These are phyloP conservation scores for Epinotia brunnichana DNA, from an alignment of 2,888 invertebrate species.

Conservation along the genomic window DNA sequence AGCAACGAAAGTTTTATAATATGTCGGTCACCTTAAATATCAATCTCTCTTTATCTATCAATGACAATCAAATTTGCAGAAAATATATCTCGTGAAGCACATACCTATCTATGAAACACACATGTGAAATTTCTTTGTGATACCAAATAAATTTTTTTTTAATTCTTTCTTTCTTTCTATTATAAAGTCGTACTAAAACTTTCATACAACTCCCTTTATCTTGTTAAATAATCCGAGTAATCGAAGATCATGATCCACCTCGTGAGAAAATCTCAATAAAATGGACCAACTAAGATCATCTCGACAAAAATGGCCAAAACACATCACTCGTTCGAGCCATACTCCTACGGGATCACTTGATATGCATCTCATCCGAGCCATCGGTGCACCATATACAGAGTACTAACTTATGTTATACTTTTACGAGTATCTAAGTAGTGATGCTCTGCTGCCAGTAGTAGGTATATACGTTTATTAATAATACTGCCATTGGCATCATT, in stretches of 20 bases:
- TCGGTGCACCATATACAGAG: conserved; percentile 32
- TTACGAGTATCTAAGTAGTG: not conserved
- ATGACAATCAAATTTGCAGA: not conserved
- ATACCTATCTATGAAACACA: too few species aligned
- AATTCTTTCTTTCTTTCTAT: too few species aligned
- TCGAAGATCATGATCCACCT: not conserved
- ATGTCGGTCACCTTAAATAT: too few species aligned
- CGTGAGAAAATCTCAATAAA: conserved; percentile 9
- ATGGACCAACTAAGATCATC: not conserved
- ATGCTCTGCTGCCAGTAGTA: not conserved
- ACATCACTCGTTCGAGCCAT: conserved; percentile 7
- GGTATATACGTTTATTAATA: not conserved
- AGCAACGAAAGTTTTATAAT: too few species aligned
- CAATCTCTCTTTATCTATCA: not conserved
- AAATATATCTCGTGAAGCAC: too few species aligned
- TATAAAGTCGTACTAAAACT: not conserved
- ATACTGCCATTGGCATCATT: not conserved
- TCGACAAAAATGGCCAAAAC: conserved; percentile 15
- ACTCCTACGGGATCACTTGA: conserved; percentile 20
- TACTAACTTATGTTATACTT: conserved; percentile 12
- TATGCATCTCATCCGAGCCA: conserved; percentile 35
- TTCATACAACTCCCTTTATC: not conserved
- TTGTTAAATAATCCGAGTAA: not conserved
- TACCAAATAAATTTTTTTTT: too few species aligned
- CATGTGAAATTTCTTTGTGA: too few species aligned